phyloP scores from a whole-genome alignment of 2,888 invertebrate species.

The Oscheius onirici region DNA sequence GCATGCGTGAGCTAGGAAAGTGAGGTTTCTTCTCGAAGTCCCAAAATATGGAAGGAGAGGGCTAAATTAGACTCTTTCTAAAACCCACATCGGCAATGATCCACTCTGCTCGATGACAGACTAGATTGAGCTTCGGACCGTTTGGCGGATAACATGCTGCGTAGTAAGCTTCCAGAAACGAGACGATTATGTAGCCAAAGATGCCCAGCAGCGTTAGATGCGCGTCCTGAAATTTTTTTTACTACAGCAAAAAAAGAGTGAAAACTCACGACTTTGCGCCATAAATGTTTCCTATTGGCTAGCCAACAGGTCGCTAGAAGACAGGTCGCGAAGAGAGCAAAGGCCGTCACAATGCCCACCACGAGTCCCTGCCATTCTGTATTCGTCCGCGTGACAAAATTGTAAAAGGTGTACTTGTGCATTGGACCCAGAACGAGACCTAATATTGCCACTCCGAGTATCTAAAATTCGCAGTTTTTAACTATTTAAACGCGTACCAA shows the following conservation, averaged over 20 bases:
- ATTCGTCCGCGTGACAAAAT: conserved; percentile 59
- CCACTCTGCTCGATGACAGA: conserved; percentile 67
- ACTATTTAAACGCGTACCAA: conserved; percentile 43
- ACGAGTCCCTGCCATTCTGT: conserved; percentile 58
- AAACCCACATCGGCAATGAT: conserved; percentile 57
- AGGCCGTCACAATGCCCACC: conserved; percentile 50
- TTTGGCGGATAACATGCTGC: conserved; percentile 69
- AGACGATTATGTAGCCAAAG: conserved; percentile 60
- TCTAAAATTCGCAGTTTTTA: conserved; percentile 35
- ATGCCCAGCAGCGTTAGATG: conserved; percentile 51
- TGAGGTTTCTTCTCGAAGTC: no score
- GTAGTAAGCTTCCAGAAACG: conserved; percentile 66
- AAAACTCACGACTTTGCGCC: conserved; percentile 58
- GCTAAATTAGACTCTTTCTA: not conserved
- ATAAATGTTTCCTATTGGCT: conserved; percentile 49
- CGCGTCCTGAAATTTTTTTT: conserved; percentile 55
- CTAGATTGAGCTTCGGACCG: conserved; percentile 59
- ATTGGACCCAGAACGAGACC: conserved; percentile 66
- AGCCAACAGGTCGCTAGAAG: conserved; percentile 56
- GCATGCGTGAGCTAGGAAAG: no score
- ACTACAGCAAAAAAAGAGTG: not conserved
- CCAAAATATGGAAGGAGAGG: no score
- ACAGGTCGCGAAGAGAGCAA: conserved; percentile 53
- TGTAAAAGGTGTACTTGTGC: conserved; percentile 55
- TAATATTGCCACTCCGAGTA: conserved; percentile 61